phyloP scores from a whole-genome alignment of 30 jellyfish, hydroid and myxozoan species.

The Sanderia malayensis region DNA sequence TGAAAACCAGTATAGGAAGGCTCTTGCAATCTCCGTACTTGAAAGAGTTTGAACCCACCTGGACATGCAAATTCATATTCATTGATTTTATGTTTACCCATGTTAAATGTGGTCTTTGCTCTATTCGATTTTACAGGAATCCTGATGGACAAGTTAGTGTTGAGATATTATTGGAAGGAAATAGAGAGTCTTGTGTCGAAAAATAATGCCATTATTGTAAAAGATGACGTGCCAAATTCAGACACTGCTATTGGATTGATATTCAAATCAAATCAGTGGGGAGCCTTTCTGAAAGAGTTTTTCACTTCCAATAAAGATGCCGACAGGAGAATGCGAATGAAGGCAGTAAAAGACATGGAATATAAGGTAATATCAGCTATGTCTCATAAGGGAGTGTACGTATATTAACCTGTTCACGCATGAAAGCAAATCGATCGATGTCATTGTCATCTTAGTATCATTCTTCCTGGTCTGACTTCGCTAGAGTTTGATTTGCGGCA shows the following conservation, averaged over 20 bases:
- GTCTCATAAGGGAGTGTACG: too few relatives aligned
- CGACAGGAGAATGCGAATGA: not conserved
- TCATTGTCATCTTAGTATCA: too few relatives aligned
- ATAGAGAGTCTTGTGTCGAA: not conserved
- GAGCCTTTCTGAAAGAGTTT: not conserved
- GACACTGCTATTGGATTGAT: not conserved
- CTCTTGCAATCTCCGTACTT: too few relatives aligned
- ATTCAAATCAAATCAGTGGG: not conserved
- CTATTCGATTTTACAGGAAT: not conserved
- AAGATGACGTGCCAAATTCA: not conserved
- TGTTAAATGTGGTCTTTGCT: too few relatives aligned
- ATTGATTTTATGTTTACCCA: too few relatives aligned
- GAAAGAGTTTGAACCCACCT: too few relatives aligned
- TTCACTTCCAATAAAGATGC: not conserved
- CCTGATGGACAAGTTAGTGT: not conserved
- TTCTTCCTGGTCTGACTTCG: too few relatives aligned
- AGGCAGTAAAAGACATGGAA: not conserved
- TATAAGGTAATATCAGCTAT: not conserved
- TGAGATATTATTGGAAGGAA: not conserved
- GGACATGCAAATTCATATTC: too few relatives aligned
- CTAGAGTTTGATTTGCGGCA: too few relatives aligned
- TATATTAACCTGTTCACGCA: too few relatives aligned
- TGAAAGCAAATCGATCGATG: too few relatives aligned
- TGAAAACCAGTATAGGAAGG: too few relatives aligned
- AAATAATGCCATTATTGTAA: not conserved